Percentiles rank a stretch among this genome's conserved stretches.
phyloP scores from a whole-genome alignment of 2,113 vertebrate genomes.

The Forbesichthys agassizii region DNA sequence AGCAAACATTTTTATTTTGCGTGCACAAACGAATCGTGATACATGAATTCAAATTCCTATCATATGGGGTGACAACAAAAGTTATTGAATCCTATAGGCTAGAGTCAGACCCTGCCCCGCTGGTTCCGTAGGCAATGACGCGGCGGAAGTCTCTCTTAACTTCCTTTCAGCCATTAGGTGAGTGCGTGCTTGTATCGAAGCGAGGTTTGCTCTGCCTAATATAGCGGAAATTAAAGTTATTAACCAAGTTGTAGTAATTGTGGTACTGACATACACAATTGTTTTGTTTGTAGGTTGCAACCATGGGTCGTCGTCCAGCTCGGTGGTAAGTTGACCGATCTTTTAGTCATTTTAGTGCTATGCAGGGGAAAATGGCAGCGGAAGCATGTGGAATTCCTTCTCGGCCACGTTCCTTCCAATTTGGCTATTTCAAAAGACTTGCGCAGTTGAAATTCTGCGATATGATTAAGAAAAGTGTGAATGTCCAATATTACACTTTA shows the following conservation, averaged over 20 bases:
- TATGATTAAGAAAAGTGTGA: too few relatives aligned
- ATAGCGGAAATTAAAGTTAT: background rate
- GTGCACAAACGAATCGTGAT: too few relatives aligned
- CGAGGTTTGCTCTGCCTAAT: conserved; percentile 25
- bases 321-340: conserved; percentile 74
- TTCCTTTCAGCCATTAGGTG: conserved; percentile 84
- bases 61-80: too few relatives aligned
- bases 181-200: conserved; percentile 65
- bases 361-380: conserved; percentile 71
- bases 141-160: conserved; percentile 54
- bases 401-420: background rate
- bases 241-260: fast-evolving
- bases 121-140: conserved; percentile 45
- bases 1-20: background rate
- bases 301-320: conserved; percentile 83
- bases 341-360: background rate
- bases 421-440: too few relatives aligned
- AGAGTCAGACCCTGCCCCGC: too few relatives aligned
- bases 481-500: too few relatives aligned
- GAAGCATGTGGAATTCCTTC: background rate
- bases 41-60: too few relatives aligned
- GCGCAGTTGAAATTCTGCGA: too few relatives aligned
- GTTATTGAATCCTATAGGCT: too few relatives aligned
- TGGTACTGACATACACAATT: background rate
- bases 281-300: conserved; percentile 65